These are phyloP conservation scores for Albula glossodonta DNA, from an alignment of 2,113 vertebrate species.

Conservation along the genomic window DNA sequence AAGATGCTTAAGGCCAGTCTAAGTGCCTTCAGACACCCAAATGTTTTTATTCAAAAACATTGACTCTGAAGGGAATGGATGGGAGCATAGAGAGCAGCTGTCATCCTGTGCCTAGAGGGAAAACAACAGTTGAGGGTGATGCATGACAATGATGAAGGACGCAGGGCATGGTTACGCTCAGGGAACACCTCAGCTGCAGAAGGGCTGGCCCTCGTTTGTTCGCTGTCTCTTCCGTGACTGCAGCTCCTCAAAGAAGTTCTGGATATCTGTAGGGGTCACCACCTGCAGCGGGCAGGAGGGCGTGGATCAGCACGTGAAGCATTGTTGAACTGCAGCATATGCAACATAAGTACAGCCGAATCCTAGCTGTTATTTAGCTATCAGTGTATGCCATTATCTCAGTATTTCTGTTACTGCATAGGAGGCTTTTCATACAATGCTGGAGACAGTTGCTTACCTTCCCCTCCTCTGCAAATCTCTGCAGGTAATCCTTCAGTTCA, in stretches of 20 bases:
- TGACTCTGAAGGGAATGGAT: not conserved
- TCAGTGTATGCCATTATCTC: not conserved
- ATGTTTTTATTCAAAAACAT: not conserved
- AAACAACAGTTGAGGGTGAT: not conserved
- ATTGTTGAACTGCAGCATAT: not conserved
- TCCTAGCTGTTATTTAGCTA: no score
- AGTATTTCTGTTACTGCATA: not conserved
- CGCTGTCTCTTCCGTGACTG: conserved; percentile 80
- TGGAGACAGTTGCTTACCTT: conserved; percentile 72
- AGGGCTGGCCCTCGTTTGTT: conserved; percentile 45
- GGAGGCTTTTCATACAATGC: not conserved
- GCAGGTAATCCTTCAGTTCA: conserved; percentile 82
- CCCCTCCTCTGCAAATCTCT: conserved; percentile 84
- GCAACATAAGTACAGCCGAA: not conserved
- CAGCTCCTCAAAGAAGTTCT: conserved; percentile 87
- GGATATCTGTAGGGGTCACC: conserved; percentile 86
- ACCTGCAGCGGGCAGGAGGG: conserved; percentile 62
- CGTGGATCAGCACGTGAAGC: not conserved
- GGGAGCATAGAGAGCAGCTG: not conserved
- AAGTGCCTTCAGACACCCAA: not conserved
- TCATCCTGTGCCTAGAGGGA: not conserved
- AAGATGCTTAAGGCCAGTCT: not conserved
- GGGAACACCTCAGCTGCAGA: conserved; percentile 37
- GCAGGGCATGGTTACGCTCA: not conserved
- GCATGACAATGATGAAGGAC: no score